Conservation (phyloP, 64 coral and sea anemone genomes). For the Stylophora pistillata region DNA sequence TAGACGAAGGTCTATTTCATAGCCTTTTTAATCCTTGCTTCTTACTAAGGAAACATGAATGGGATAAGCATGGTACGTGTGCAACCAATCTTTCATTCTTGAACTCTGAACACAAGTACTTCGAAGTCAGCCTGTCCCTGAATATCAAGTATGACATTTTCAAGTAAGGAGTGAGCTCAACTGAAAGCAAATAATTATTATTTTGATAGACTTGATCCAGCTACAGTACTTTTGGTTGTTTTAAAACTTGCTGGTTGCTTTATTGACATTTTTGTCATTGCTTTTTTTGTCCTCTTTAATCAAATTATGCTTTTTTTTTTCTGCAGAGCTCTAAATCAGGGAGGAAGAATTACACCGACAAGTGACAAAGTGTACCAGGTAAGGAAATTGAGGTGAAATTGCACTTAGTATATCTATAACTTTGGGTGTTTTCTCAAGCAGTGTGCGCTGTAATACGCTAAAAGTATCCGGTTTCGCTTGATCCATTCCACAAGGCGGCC, state of each 20-base stretch:
- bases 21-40: background rate
- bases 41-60: constrained; percentile 71
- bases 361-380: constrained; percentile 26
- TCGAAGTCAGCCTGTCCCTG: constrained; percentile 31
- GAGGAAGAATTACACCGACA: constrained; percentile 18
- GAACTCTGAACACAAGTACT: constrained; percentile 71
- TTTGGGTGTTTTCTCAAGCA: too few species aligned
- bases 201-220: too few species aligned
- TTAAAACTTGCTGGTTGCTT: too few species aligned
- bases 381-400: background rate
- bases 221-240: too few species aligned
- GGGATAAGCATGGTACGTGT: constrained; percentile 87
- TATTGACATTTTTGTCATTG: too few species aligned
- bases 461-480: too few species aligned
- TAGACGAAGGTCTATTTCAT: background rate
- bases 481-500: too few species aligned
- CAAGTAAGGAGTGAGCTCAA: constrained; percentile 15
- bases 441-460: too few species aligned
- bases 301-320: background rate
- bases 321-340: background rate
- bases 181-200: background rate
- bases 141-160: constrained; percentile 55
- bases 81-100: constrained; percentile 46
- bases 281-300: background rate
- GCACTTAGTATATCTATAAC: too few species aligned